Evolutionary conservation across 2,113 vertebrate species (phyloP), one percentile per base, ranked within the genome.

Genomic region (Petromus typicus): DNA sequence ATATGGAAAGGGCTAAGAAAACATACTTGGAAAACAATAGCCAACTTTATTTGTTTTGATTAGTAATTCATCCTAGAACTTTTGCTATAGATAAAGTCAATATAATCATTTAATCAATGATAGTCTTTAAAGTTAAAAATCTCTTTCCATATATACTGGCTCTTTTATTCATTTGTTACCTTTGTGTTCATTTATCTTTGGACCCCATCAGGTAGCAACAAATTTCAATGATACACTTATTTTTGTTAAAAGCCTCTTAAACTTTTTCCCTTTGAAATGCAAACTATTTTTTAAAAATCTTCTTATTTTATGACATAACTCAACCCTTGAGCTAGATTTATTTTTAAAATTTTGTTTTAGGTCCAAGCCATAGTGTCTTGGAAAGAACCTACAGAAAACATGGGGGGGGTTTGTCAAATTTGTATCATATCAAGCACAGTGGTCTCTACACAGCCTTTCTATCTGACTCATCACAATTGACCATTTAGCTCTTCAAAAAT

Each of bases 141-240:
- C 2, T 84, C 14, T 81, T 54, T 67, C 18, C 7, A n/a, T 51
- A 12, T 54, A 22, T 69, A 84, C 1, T 45, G 12, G 10, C 34
- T 90, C 34, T 67, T 63, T 7, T 7, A 51, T 5, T 66, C 57
- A 64, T 37, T 82, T 57, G 32, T 3, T 80, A 1, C 3, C 54
- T 76, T 83, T 79, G 61, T 13, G 69, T 95, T 80, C n/a, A 84
- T 51, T 67, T 34, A 27, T 43, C 61, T 93, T 76, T 91, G 59
- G 9, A 93, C 51, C 2, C 4, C 30, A 32, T 59, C 20, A 9
- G 0, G 90, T 69, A 84, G 54, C 75, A 91, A 57, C 16, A 82
- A 90, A 63, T 32, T 22, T 3, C 22, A 22, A 63, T 37, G 27
- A 17, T 75, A 27, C 17, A 51, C 17, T 40, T 73, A 61, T 9